Evolutionary conservation across 2,113 vertebrate species (phyloP), one percentile per base, ranked within the genome.

Genomic region (Lasiurus cinereus): DNA sequence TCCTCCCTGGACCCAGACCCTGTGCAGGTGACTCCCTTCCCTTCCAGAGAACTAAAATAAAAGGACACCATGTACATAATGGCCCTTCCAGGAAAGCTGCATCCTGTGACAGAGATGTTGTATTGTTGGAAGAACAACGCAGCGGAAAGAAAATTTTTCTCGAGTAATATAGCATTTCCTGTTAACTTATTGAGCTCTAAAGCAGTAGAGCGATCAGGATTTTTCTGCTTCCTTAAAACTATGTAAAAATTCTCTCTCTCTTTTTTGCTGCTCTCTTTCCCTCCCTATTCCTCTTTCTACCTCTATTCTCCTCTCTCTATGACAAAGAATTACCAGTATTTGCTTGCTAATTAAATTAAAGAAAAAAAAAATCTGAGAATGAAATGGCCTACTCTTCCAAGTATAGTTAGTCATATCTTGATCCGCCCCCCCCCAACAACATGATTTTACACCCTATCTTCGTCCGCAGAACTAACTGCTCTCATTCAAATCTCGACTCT

Each of bases 171-270:
- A 62, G 9, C 22, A 11, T 90, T 95, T 84, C 62, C 29, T 36
- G 1, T 6, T 84, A 29, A 33, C 29, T 88, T 33, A 21, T n/a
- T 70, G 48, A 74, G 6, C 36, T 62, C 9, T 69, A 29, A 29
- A 66, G 31, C 12, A 70, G 16, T 43, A 48, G 18, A 9, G 5
- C 31, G 46, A 62, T 77, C n/a, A 84, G 33, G 46, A 56, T 67
- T 96, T 91, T 90, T 48, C 52, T 93, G 33, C 59, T 94, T 73
- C 52, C 46, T 91, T 70, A 87, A 77, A 90, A 88, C 59, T 76
- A 12, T 54, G 33, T 62, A 33, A 16, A 80, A 43, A 29, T 62
- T 52, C 18, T 72, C 18, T 88, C 24, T 48, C n/a, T 83, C 2
- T 93, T 11, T 46, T 43, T 43, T 27, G 52, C 33, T 4, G 0